Base-by-base conservation (phyloP, 2,888 invertebrate genomes). In the Pseudeuparius sepicola region DNA sequence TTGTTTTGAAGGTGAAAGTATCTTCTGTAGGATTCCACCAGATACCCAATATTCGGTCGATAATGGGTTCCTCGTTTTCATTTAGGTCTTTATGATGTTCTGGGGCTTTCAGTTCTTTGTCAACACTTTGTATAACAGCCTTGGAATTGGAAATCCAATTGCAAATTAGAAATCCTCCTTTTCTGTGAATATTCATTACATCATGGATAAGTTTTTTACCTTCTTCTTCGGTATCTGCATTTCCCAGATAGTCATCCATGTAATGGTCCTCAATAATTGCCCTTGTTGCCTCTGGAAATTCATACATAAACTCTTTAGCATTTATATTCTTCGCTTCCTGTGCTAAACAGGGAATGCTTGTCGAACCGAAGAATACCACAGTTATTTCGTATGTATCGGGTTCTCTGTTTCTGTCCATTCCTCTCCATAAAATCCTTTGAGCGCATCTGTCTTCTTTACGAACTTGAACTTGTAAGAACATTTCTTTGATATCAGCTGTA, bases 181-280 rank as follows among this genome's bases (percentile, higher is more conserved):
- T n/a, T n/a, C n/a, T 13, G n/a, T 15, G 30, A 11, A 32, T 28
- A 24, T 31, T 18, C 18, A 30, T 30, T 5, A 9, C 18, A 9
- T 36, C 39, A 39, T 39, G 15, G 3, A 35, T 24, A 5, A 36
- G 14, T 14, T 36, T 13, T 3, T 12, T 10, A 15, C 14, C 30
- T 23, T 30, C 36, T 9, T 9, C 3, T 11, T 18, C n/a, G 11
- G 12, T 24, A 15, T 36, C 24, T 4, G 30, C 30, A 24, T 20
- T 14, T n/a, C 16, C 16, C 16, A 30, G 16, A 15, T 15, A 30
- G 12, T 30, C 16, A 12, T 30, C 30, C n/a, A 15, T 9, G 12
- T 30, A 30, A 30, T 30, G 30, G 4, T 30, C 16, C 9, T 15
- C 16, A 16, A 30, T n/a, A n/a, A 15, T 30, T 15, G 16, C 25